Evolutionary conservation across 2,888 invertebrate genomes (phyloP).

Genomic region (Aplocera efformata): DNA sequence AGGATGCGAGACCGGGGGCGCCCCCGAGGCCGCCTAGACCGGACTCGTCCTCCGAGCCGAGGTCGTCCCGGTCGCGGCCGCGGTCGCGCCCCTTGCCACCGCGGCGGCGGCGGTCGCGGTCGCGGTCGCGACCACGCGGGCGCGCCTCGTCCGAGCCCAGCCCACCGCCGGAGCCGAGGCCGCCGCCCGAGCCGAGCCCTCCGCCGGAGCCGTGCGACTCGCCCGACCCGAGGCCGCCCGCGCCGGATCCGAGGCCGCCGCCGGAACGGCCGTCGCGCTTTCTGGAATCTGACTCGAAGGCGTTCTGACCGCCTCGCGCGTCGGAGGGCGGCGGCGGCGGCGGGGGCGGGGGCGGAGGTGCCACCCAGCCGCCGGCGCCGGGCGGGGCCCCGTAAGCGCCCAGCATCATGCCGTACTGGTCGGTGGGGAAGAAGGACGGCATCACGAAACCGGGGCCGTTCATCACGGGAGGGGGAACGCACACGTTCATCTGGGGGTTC

Average conservation of each 20-base stretch:
- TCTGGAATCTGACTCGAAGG: conserved; percentile 75
- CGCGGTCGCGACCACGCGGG: conserved; percentile 58
- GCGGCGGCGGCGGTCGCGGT: conserved; percentile 65
- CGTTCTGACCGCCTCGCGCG: conserved; percentile 63
- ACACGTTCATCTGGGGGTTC: conserved; percentile 68
- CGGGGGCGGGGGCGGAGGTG: conserved; percentile 60
- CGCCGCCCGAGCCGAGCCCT: conserved; percentile 40
- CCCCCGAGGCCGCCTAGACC: conserved; percentile 52
- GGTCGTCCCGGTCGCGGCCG: conserved; percentile 54
- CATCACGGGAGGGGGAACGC: conserved; percentile 55
- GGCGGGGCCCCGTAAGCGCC: conserved; percentile 44
- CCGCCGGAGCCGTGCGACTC: conserved; percentile 39
- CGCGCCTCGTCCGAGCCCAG: conserved; percentile 34
- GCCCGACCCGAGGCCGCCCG: conserved; percentile 35
- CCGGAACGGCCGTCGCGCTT: conserved; percentile 51
- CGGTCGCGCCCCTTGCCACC: conserved; percentile 69
- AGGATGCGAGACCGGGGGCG: conserved; percentile 40
- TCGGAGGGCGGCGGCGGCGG: conserved; percentile 61
- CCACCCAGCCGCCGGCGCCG: conserved; percentile 52
- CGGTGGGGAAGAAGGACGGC: conserved; percentile 64
- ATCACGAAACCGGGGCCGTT: conserved; percentile 58
- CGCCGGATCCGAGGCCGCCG: conserved; percentile 40
- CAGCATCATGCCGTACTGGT: conserved; percentile 70
- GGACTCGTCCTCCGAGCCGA: conserved; percentile 42
- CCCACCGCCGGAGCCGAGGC: conserved; percentile 31